A percentile compares a stretch with the other conserved stretches of the same genome.
phyloP scores from a whole-genome alignment of 2,113 vertebrate species.

The Colossoma macropomum region DNA sequence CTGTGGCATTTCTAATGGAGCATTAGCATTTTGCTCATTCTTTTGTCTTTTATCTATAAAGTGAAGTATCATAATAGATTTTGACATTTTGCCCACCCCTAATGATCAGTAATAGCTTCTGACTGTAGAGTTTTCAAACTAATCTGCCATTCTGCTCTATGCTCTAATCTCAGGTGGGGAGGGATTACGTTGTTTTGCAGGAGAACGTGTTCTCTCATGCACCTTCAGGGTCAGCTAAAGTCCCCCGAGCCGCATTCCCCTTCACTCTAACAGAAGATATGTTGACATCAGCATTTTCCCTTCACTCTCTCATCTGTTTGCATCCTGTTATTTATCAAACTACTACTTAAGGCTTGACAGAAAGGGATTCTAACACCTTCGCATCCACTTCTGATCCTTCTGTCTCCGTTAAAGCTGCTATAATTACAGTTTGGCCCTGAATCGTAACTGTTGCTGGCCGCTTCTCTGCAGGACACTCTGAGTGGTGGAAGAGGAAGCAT shows the following conservation, averaged over 20 bases:
- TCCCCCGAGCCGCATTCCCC: slow-evolving; percentile 15
- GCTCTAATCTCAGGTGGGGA: slow-evolving; percentile 61
- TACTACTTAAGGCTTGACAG: slow-evolving; percentile 56
- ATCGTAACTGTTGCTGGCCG: slow-evolving; percentile 12
- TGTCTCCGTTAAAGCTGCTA: slow-evolving; percentile 18
- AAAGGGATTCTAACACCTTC: slow-evolving; percentile 9
- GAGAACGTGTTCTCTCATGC: slow-evolving; percentile 60
- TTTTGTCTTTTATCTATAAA: no score
- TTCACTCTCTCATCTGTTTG: slow-evolving; percentile 39
- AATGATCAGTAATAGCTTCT: neutral
- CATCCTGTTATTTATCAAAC: slow-evolving; percentile 69
- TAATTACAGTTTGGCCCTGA: slow-evolving; percentile 49
- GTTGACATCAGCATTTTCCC: slow-evolving; percentile 41
- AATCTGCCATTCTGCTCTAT: slow-evolving; percentile 40
- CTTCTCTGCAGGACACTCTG: neutral
- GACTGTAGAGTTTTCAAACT: slow-evolving; percentile 46
- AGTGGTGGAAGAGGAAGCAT: slow-evolving; percentile 3
- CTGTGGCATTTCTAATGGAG: no score
- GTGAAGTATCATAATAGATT: no score
- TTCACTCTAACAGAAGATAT: slow-evolving; percentile 34
- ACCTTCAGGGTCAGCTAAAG: slow-evolving; percentile 40
- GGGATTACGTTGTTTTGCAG: slow-evolving; percentile 64
- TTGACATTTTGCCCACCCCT: no score
- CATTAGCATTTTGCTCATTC: no score
- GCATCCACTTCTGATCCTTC: slow-evolving; percentile 36